Evolutionary conservation across 2,888 invertebrate species (phyloP).

Genomic region (Drosophila conformis): DNA sequence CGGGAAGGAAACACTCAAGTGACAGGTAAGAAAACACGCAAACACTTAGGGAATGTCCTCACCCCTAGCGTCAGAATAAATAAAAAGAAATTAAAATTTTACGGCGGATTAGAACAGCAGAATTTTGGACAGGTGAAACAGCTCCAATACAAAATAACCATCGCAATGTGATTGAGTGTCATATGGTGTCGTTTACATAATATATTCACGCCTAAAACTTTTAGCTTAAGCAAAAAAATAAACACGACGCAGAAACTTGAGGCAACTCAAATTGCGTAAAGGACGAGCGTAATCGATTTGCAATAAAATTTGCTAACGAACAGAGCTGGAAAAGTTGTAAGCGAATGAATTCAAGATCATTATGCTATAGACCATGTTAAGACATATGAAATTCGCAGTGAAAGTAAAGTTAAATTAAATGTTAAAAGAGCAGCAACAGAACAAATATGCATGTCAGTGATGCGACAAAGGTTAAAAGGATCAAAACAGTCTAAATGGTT

Average conservation of each 20-base stretch:
- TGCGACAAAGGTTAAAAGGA: conserved; percentile 34
- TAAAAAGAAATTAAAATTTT: conserved; percentile 22
- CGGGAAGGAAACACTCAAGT: conserved; percentile 84
- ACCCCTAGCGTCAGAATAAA: neutral
- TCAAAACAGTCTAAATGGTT: conserved; percentile 34
- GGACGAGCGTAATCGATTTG: conserved; percentile 13
- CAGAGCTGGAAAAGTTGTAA: conserved; percentile 1
- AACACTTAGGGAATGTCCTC: conserved; percentile 12
- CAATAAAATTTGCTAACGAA: conserved; percentile 1
- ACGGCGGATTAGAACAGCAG: neutral
- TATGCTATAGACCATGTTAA: neutral
- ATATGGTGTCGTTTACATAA: neutral
- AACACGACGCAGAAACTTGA: conserved; percentile 14
- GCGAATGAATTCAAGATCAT: neutral
- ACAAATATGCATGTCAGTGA: conserved; percentile 9
- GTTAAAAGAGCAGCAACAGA: conserved; percentile 9
- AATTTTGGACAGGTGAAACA: neutral
- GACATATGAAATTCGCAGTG: conserved; percentile 18
- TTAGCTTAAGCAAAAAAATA: neutral
- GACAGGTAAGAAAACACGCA: conserved; percentile 82
- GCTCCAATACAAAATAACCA: neutral
- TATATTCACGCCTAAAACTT: neutral
- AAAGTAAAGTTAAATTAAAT: conserved; percentile 55
- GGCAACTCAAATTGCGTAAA: neutral
- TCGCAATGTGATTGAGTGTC: neutral